Percentiles rank a stretch among this genome's conserved stretches.
Conservation (phyloP, 2,113 vertebrate species). For the Sclerurus mexicanus region DNA sequence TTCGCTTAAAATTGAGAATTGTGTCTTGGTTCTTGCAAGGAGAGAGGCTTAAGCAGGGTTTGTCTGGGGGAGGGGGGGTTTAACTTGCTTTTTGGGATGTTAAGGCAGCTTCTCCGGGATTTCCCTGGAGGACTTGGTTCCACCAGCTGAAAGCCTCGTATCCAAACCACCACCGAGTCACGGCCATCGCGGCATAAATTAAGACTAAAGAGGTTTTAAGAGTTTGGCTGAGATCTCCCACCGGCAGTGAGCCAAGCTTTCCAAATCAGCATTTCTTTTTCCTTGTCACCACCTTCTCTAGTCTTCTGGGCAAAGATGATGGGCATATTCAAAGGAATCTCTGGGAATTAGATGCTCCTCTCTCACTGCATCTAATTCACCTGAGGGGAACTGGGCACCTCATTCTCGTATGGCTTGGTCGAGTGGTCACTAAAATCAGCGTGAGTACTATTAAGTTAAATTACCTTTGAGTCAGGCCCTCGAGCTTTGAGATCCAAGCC, state of each 20-base stretch:
- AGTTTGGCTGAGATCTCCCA: slow-evolving; percentile 8
- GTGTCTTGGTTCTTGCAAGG: slow-evolving; percentile 29
- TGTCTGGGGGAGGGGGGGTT: neutral
- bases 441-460: neutral
- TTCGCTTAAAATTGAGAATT: neutral
- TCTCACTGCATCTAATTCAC: slow-evolving; percentile 39
- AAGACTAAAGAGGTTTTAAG: slow-evolving; percentile 21
- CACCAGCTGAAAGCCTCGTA: neutral
- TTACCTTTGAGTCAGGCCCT: slow-evolving; percentile 15
- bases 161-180: neutral
- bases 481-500: slow-evolving; percentile 35
- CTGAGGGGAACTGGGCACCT: neutral
- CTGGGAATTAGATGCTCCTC: slow-evolving; percentile 43
- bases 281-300: neutral
- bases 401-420: slow-evolving; percentile 29
- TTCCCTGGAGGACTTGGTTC: slow-evolving; percentile 28
- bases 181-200: neutral
- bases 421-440: neutral
- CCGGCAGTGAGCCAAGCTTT: neutral
- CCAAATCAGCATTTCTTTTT: neutral
- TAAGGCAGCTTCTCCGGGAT: slow-evolving; percentile 40
- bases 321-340: neutral
- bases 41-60: slow-evolving; percentile 29
- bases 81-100: slow-evolving; percentile 32
- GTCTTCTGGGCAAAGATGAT: neutral